Evolutionary conservation across 2,797 vertebrate species (phyloP).

Genomic region (Tokudaia muenninki): DNA sequence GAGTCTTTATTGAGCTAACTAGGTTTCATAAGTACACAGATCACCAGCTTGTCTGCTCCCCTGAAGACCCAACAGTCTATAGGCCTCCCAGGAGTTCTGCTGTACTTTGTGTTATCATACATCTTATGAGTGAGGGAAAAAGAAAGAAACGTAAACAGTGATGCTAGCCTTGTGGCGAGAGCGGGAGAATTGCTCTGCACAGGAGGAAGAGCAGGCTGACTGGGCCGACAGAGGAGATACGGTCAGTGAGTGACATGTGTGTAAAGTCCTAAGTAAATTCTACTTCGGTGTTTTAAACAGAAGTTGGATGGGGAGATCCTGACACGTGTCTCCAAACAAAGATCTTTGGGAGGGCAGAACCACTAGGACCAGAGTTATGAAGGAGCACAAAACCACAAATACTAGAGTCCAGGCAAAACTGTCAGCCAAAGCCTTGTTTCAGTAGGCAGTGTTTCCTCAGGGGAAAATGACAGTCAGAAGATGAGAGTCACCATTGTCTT

Average conservation of each 20-base stretch:
- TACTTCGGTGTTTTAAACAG: not conserved
- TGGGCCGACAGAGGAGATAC: not conserved
- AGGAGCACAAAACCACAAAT: not conserved
- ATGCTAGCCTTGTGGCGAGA: not conserved
- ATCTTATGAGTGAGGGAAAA: not conserved
- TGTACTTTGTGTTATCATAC: no score
- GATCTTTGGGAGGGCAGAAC: not conserved
- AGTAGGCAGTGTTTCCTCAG: not conserved
- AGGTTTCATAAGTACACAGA: not conserved
- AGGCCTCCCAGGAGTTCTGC: no score
- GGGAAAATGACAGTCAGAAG: not conserved
- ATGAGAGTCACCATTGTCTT: not conserved
- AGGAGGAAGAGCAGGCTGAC: not conserved
- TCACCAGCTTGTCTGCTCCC: no score
- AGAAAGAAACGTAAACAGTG: not conserved
- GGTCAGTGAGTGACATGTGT: not conserved
- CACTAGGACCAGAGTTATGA: not conserved
- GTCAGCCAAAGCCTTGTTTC: not conserved
- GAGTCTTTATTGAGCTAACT: conserved; percentile 4
- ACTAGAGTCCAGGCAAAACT: not conserved
- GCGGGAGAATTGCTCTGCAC: not conserved
- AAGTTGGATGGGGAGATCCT: not conserved
- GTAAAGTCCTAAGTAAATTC: not conserved
- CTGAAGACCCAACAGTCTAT: no score
- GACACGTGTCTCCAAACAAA: not conserved